A percentile compares a stretch with the other conserved stretches of the same genome.
phyloP scores from a whole-genome alignment of 1,140 invertebrate species.

The Brachionus asplanchnoidis region DNA sequence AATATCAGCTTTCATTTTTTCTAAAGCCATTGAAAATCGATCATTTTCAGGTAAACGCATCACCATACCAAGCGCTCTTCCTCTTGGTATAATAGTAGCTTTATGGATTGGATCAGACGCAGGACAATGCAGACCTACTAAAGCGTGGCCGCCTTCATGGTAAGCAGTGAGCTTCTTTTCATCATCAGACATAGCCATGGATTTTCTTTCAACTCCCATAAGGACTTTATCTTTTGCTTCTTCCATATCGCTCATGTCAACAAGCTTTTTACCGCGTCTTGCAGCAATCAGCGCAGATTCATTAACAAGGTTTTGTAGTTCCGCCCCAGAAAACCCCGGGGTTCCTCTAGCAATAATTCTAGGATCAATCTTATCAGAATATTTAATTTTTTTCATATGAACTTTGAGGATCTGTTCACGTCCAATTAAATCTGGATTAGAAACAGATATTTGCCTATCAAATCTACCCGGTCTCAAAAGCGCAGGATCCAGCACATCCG shows the following conservation, averaged over 20 bases:
- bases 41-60: no score
- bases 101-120: constrained; percentile 94
- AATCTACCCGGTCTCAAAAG: constrained; percentile 91
- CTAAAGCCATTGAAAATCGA: no score
- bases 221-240: constrained; percentile 95
- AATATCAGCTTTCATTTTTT: no score
- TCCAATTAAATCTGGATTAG: constrained; percentile 95
- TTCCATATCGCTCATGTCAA: constrained; percentile 90
- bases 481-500: constrained; percentile 96
- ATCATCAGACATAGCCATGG: constrained; percentile 92
- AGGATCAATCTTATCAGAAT: constrained; percentile 81
- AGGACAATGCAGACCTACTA: constrained; percentile 94
- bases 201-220: constrained; percentile 97
- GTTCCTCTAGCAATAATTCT: constrained; percentile 56
- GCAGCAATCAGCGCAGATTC: constrained; percentile 96
- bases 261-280: constrained; percentile 66
- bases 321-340: constrained; percentile 66
- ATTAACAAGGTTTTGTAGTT: constrained; percentile 98
- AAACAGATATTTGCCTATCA: constrained; percentile 95
- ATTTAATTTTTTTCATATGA: constrained; percentile 83
- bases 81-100: constrained; percentile 72
- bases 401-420: constrained; percentile 64
- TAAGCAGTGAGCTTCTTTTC: constrained; percentile 98
- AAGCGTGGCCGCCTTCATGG: constrained; percentile 97
- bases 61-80: constrained; percentile 50